Base-by-base conservation (phyloP, 30 jellyfish, hydroid and myxozoan genomes). In the Hydractinia symbiolongicarpus region DNA sequence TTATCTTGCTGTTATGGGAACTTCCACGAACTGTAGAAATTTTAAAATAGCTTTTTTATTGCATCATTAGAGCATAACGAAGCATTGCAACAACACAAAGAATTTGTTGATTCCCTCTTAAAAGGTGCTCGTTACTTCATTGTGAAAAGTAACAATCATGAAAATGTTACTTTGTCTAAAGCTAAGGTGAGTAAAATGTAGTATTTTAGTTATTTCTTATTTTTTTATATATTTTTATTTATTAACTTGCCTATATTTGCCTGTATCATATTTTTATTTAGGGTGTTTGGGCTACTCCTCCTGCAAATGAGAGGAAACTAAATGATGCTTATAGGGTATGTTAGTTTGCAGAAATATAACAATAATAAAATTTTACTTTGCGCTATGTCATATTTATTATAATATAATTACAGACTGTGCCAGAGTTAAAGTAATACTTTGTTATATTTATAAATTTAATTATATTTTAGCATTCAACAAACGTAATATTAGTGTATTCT, bases 211-310 rank as follows among this genome's bases (percentile, higher is more conserved):
- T 61, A 14, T 30, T 30, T 30, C 44, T 2, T 30, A 30, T 0
- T 30, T 30, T n/a, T 2, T 30, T 30, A 30, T 30, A 30, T 30
- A 30, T 30, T 30, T 30, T 30, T 30, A 30, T 30, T 30, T 30
- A 30, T 30, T 30, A 1, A 30, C 44, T 30, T 30, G 44, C 44
- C 44, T 30, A 30, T 30, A 30, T 30, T 30, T 30, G 44, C 44
- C 44, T 30, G 2, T 30, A 30, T 30, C 44, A 30, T 30, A 9
- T 76, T 53, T 53, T 52, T 61, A 61, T 86, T 6, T 82, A 95
- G 99, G 96, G 96, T 30, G 99, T 95, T 4, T 95, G 99, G 99
- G 83, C 97, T n/a, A 95, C 99, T 16, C 99, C 99, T 4, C 97
- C 99, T 52, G 99, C 99, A 4, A 95, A 95, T 77, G 99, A 95